These are phyloP conservation scores for Nomada fabriciana DNA, from an alignment of 2,888 invertebrate species.

Conservation along the genomic window DNA sequence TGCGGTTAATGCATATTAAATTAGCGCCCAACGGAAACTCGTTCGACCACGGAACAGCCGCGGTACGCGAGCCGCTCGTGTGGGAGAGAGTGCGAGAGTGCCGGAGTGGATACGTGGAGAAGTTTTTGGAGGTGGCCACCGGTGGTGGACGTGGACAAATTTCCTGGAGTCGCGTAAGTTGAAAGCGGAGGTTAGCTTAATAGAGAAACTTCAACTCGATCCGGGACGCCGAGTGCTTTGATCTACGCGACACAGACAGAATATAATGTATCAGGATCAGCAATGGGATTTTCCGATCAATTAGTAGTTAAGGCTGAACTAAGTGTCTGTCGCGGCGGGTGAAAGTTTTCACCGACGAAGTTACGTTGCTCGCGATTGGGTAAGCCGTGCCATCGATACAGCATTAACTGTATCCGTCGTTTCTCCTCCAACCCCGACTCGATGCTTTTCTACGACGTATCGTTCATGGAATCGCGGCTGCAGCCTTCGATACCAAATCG, in stretches of 20 bases:
- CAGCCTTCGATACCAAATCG: not conserved
- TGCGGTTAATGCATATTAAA: slow-evolving; percentile 52
- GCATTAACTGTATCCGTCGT: slow-evolving; percentile 58
- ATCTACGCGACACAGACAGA: slow-evolving; percentile 62
- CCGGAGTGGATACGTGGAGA: slow-evolving; percentile 5
- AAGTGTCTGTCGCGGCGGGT: slow-evolving; percentile 79
- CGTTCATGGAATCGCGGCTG: not conserved
- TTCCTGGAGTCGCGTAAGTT: slow-evolving; percentile 41
- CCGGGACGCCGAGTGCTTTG: slow-evolving; percentile 46
- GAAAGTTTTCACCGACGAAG: slow-evolving; percentile 76
- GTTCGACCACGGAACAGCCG: not conserved
- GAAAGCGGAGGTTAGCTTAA: slow-evolving; percentile 47
- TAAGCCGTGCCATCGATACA: slow-evolving; percentile 75
- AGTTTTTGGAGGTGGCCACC: slow-evolving; percentile 47
- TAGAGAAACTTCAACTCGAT: slow-evolving; percentile 55
- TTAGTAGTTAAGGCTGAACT: slow-evolving; percentile 82
- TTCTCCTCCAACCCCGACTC: not conserved
- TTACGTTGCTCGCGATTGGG: slow-evolving; percentile 76
- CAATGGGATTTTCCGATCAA: slow-evolving; percentile 81
- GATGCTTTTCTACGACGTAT: slow-evolving; percentile 3
- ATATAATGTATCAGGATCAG: slow-evolving; percentile 78
- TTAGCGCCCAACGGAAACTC: slow-evolving; percentile 35
- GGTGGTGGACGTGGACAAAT: slow-evolving; percentile 61
- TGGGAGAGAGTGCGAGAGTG: not conserved
- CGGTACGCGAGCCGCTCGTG: not conserved